Conservation (phyloP, 2,113 vertebrate genomes). For the Cairina moschata region DNA sequence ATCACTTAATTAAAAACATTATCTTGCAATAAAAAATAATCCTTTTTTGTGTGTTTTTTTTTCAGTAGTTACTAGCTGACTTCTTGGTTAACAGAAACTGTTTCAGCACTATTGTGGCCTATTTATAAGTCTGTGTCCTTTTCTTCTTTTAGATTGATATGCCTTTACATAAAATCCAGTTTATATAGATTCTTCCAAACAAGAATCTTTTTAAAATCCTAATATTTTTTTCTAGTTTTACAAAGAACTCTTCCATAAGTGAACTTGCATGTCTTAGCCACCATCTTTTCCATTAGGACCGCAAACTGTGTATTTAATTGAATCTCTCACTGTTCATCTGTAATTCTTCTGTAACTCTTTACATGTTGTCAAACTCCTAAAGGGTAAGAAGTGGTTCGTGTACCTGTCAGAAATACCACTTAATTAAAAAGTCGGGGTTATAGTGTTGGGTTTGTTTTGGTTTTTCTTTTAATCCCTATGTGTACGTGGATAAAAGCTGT, state of each 20-base stretch:
- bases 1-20: fast-evolving
- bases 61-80: not conserved
- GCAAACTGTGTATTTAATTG: not conserved
- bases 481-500: not conserved
- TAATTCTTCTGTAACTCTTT: not conserved
- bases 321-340: not conserved
- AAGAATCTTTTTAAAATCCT: not conserved
- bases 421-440: not conserved
- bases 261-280: not conserved
- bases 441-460: not conserved
- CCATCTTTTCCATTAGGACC: not conserved
- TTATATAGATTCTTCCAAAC: not conserved
- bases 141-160: not conserved
- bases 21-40: not conserved
- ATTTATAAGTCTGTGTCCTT: not conserved
- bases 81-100: not conserved
- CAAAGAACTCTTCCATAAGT: not conserved
- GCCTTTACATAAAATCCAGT: not conserved
- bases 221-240: not conserved
- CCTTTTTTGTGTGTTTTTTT: not conserved
- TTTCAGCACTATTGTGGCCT: not conserved
- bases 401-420: not conserved
- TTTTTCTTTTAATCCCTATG: not conserved
- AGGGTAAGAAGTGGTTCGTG: not conserved
- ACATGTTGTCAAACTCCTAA: not conserved